Conservation (phyloP, 2,888 invertebrate species). For the Seira ritae region DNA sequence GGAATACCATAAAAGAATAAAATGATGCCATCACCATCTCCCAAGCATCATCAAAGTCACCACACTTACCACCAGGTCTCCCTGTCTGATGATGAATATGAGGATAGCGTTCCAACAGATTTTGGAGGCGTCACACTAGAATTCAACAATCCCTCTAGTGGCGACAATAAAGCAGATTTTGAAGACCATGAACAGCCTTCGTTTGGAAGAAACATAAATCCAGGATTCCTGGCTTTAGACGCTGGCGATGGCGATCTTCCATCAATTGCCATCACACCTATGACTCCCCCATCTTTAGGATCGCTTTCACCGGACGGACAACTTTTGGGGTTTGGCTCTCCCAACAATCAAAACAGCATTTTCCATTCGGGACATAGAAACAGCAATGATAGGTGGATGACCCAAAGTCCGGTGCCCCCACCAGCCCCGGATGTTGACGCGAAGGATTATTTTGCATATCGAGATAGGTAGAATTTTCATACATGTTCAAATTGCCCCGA, state of each 20-base stretch:
- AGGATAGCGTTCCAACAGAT: constrained; percentile 65
- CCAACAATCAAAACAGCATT: constrained; percentile 33
- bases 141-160: constrained; percentile 67
- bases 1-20: background rate
- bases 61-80: constrained; percentile 58
- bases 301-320: constrained; percentile 67
- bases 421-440: constrained; percentile 80
- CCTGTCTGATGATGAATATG: constrained; percentile 70
- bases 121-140: constrained; percentile 74
- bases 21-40: constrained; percentile 55
- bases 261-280: constrained; percentile 69
- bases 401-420: constrained; percentile 69
- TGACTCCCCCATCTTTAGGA: constrained; percentile 67
- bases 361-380: constrained; percentile 42
- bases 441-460: constrained; percentile 83
- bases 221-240: constrained; percentile 37
- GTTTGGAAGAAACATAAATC: background rate
- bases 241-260: constrained; percentile 55
- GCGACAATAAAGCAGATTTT: background rate
- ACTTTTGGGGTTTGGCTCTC: constrained; percentile 63
- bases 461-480: constrained; percentile 81
- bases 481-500: background rate
- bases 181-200: background rate
- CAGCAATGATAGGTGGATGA: constrained; percentile 66
- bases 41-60: constrained; percentile 38